Percentiles rank a stretch among this genome's conserved stretches.
Conservation (phyloP, 2,888 invertebrate genomes). For the Opisthograptis luteolata region DNA sequence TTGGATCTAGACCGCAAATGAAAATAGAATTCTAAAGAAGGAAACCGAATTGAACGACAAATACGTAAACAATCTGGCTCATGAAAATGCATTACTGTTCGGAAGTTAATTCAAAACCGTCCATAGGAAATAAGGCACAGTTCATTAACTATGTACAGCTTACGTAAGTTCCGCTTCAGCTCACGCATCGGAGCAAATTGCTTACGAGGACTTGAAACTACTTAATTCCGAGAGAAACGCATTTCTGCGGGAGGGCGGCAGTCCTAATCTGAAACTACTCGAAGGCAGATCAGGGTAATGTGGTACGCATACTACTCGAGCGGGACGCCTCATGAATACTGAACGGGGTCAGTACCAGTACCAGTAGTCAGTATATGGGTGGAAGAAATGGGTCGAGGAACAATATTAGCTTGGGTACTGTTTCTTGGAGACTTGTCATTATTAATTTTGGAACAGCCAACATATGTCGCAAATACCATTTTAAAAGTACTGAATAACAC, state of each 20-base stretch:
- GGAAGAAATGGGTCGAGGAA: slow-evolving; percentile 36
- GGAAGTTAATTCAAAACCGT: slow-evolving; percentile 29
- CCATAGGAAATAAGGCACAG: slow-evolving; percentile 33
- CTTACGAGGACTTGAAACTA: slow-evolving; percentile 56
- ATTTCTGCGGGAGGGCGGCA: slow-evolving; percentile 54
- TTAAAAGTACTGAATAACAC: too few relatives aligned
- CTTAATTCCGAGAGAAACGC: slow-evolving; percentile 63
- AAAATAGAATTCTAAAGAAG: too few relatives aligned
- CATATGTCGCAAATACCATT: too few relatives aligned
- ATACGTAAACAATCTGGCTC: not conserved
- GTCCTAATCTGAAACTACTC: slow-evolving; percentile 74
- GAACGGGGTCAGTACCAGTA: slow-evolving; percentile 48
- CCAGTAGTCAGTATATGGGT: too few relatives aligned
- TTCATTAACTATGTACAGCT: slow-evolving; percentile 38
- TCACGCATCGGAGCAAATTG: slow-evolving; percentile 52
- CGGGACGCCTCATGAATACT: slow-evolving; percentile 74
- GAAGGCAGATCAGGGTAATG: slow-evolving; percentile 72
- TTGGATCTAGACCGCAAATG: too few relatives aligned
- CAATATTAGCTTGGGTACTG: slow-evolving; percentile 47
- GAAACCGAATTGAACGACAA: too few relatives aligned
- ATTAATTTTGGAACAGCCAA: not conserved
- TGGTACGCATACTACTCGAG: slow-evolving; percentile 53
- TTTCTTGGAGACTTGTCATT: not conserved
- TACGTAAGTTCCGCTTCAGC: slow-evolving; percentile 43
- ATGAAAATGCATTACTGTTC: slow-evolving; percentile 24